Evolutionary conservation across 2,888 invertebrate genomes (phyloP).

Genomic region (Coelopa pilipes): DNA sequence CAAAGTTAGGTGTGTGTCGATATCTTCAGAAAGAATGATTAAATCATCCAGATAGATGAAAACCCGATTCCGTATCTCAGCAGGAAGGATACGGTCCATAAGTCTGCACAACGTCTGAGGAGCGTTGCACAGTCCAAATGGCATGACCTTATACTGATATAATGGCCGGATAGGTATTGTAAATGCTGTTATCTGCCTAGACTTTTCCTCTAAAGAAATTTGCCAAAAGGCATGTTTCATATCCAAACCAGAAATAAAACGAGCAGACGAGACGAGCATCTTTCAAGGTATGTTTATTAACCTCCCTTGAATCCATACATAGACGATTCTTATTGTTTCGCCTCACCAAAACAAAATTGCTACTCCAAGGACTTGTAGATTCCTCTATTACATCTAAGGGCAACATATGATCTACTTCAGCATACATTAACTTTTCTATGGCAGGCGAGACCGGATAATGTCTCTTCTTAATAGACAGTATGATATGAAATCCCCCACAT

Average conservation of each 20-base stretch:
- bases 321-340: no score
- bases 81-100: conserved; percentile 27
- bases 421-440: conserved; percentile 39
- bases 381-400: no score
- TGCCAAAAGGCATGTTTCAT: no score
- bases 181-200: no score
- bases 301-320: no score
- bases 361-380: no score
- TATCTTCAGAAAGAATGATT: conserved; percentile 27
- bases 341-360: no score
- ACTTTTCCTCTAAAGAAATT: no score
- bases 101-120: neutral
- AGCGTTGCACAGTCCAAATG: neutral
- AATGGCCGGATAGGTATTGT: no score
- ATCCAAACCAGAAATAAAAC: no score
- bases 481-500: conserved; percentile 32
- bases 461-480: conserved; percentile 29
- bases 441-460: conserved; percentile 42
- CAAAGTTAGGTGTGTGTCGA: conserved; percentile 20
- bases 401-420: conserved; percentile 54
- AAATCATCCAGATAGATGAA: conserved; percentile 38
- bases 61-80: conserved; percentile 14
- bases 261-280: no score
- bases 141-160: neutral
- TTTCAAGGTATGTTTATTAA: no score